Evolutionary conservation across 2,888 invertebrate species (phyloP), one percentile per base, ranked within the genome.

Genomic region (Galerucella nymphaeae): DNA sequence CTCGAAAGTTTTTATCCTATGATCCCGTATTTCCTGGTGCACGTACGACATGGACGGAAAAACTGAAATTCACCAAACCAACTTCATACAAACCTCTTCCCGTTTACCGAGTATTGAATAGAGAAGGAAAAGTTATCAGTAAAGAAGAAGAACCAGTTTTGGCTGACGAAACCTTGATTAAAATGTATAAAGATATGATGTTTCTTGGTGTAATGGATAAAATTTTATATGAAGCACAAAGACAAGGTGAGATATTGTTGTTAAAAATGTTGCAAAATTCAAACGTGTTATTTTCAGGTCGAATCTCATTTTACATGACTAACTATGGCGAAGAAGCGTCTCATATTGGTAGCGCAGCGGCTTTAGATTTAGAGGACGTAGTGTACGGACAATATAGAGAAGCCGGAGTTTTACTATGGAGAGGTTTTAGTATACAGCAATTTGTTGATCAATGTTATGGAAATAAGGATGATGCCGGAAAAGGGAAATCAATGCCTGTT

Each of bases 231-330:
- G 99, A 99, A 87, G 97, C 98, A 69, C 98, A 98, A 86, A 85
- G 91, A 86, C 90, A 86, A 82, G 84, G 73, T 66, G 38, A 30
- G 8, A 30, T 6, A 30, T 30, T 30, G 30, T 30, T 30, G 6
- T 30, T 30, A 30, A 30, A 8, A 30, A 30, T 59, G 20, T 10
- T 55, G 20, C 20, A n/a, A 2, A 10, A 16, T 23, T 53, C 8
- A 65, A 14, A n/a, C 2, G 30, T 11, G 10, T 30, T 30, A 18
- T 55, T 6, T 53, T 53, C 10, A 69, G 69, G 69, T 30, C 91
- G 99, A 73, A 99, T 99, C 81, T 98, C 98, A 0, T 99, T 99
- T 87, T 99, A 99, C 86, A 99, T 99, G 99, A 99, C 99, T 0
- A 98, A 95, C 87, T 96, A 93, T 82, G 99, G 99, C 0, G 99